Percentiles rank a stretch among this genome's conserved stretches.
Evolutionary conservation across 2,113 vertebrate genomes (phyloP).

Genomic region (Echinops telfairi): DNA sequence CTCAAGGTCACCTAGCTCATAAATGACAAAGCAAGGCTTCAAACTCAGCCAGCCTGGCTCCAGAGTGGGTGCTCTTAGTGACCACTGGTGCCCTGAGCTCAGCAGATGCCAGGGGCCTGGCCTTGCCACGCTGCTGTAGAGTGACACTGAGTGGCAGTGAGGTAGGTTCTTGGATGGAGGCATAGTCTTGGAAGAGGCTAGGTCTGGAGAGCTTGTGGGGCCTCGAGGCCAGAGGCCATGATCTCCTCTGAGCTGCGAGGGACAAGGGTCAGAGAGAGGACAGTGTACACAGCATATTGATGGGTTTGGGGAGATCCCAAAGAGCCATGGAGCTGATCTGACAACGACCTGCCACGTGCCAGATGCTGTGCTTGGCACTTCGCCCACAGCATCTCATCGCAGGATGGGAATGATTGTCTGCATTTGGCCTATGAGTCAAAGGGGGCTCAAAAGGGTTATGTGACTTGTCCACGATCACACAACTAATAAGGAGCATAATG

Average conservation of each 20-base stretch:
- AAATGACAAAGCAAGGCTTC: background rate
- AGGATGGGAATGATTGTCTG: background rate
- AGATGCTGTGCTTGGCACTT: background rate
- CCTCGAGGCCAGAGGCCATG: background rate
- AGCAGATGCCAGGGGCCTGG: background rate
- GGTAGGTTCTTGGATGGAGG: background rate
- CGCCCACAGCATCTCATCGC: background rate
- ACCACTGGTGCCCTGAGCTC: background rate
- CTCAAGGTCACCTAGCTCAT: background rate
- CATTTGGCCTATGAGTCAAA: background rate
- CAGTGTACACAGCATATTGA: background rate
- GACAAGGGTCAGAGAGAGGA: background rate
- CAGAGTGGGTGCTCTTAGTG: background rate
- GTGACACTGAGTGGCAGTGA: background rate
- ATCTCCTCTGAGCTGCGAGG: background rate
- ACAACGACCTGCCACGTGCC: background rate
- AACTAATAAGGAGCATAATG: background rate
- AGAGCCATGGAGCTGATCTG: background rate
- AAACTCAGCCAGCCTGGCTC: background rate
- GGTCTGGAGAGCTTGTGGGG: background rate
- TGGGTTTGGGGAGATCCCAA: background rate
- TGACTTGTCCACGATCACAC: constrained; percentile 11
- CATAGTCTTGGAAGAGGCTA: background rate
- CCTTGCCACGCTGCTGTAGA: background rate
- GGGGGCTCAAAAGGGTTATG: constrained; percentile 14